Conservation (phyloP, 1,140 invertebrate genomes). For the Dendroctonus ponderosae region DNA sequence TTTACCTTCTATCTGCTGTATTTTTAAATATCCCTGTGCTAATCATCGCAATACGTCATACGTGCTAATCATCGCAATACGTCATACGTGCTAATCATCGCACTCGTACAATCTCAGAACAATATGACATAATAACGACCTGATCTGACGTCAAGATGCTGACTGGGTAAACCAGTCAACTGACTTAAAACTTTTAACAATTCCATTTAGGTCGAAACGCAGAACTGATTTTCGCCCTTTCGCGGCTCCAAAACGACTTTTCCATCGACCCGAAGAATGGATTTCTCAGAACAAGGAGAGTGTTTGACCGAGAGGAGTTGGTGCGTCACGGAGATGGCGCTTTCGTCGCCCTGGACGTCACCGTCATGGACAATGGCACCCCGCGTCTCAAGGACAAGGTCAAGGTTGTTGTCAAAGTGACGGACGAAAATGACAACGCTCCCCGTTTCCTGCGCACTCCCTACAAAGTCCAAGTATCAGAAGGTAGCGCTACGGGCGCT, state of each 20-base stretch:
- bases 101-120: too few relatives aligned
- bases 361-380: conserved; percentile 84
- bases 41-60: too few relatives aligned
- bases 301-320: conserved; percentile 85
- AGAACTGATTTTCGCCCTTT: conserved; percentile 83
- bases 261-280: conserved; percentile 86
- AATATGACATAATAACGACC: too few relatives aligned
- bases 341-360: conserved; percentile 78
- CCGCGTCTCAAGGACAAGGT: conserved; percentile 78
- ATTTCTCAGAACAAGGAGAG: conserved; percentile 81
- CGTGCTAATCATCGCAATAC: too few relatives aligned
- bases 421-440: conserved; percentile 90
- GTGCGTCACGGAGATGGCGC: conserved; percentile 72
- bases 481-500: conserved; percentile 72
- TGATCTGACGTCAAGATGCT: too few relatives aligned
- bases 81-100: too few relatives aligned
- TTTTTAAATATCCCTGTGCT: too few relatives aligned
- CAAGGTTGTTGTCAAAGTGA: conserved; percentile 84
- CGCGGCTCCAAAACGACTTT: conserved; percentile 77
- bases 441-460: conserved; percentile 81
- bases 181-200: background rate
- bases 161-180: background rate
- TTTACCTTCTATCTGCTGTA: too few relatives aligned
- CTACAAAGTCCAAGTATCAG: conserved; percentile 82
- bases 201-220: conserved; percentile 72